A percentile compares a stretch with the other conserved stretches of the same genome.
phyloP scores from a whole-genome alignment of 2,888 invertebrate species.

The Selenia dentaria region DNA sequence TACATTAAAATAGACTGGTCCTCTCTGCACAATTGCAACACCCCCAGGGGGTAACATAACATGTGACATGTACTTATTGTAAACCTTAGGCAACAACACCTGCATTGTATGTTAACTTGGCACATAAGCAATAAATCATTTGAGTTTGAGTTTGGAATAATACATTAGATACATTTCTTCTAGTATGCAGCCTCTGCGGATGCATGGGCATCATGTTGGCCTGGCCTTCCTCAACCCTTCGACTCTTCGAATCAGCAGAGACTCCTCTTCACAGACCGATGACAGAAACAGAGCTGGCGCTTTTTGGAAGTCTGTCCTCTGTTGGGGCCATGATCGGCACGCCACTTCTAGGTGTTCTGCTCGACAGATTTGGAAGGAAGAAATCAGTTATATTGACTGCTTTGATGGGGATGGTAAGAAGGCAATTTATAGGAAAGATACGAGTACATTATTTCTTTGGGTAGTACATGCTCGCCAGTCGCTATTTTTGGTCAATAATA shows the following conservation, averaged over 20 bases:
- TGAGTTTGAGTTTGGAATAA: too few species aligned
- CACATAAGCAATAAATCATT: too few species aligned
- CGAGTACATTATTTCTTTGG: too few species aligned
- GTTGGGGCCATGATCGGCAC: slow-evolving; percentile 54
- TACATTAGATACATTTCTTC: neutral
- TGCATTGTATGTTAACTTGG: too few species aligned
- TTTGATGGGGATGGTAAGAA: slow-evolving; percentile 51
- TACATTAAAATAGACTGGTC: too few species aligned
- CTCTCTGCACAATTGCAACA: too few species aligned
- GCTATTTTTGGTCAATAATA: too few species aligned
- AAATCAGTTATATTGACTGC: slow-evolving; percentile 43
- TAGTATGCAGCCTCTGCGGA: slow-evolving; percentile 57
- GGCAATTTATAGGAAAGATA: too few species aligned
- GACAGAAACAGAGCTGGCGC: slow-evolving; percentile 51
- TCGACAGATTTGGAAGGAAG: slow-evolving; percentile 61
- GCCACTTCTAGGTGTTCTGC: slow-evolving; percentile 45
- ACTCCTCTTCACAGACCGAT: slow-evolving; percentile 63
- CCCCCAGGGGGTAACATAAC: too few species aligned
- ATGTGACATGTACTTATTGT: too few species aligned
- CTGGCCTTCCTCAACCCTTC: slow-evolving; percentile 63
- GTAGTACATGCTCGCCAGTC: too few species aligned
- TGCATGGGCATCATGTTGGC: slow-evolving; percentile 58
- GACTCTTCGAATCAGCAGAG: slow-evolving; percentile 55
- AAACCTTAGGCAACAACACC: too few species aligned
- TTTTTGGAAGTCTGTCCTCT: slow-evolving; percentile 59